Conservation (phyloP, 2,113 vertebrate genomes). For the Myiozetetes cayanensis region DNA sequence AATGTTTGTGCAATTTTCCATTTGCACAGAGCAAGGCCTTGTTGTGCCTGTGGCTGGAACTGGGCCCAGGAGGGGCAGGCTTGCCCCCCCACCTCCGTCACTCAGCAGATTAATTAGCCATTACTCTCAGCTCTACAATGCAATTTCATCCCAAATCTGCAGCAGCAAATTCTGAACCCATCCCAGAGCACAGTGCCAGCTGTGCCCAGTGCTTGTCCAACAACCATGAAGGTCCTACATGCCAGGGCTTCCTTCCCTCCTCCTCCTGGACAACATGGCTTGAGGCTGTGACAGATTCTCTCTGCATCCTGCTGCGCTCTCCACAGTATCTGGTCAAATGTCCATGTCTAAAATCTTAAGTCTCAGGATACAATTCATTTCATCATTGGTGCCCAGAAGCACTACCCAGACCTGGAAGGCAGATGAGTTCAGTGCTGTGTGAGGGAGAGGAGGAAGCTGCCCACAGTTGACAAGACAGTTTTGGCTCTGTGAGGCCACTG, state of each 20-base stretch:
- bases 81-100: not conserved
- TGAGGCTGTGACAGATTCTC: not conserved
- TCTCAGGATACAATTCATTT: not conserved
- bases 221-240: not conserved
- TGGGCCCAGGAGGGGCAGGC: not conserved
- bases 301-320: not conserved
- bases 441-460: not conserved
- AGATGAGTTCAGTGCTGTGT: not conserved
- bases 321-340: not conserved
- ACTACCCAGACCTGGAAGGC: not conserved
- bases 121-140: not conserved
- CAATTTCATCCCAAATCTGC: not conserved
- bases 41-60: not conserved
- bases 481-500: not conserved
- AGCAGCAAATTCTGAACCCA: not conserved
- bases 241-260: not conserved
- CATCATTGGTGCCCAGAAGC: not conserved
- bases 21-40: not conserved
- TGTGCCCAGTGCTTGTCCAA: not conserved
- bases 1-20: not conserved
- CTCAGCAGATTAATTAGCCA: constrained; percentile 12
- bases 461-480: not conserved
- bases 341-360: not conserved
- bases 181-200: not conserved
- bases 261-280: not conserved